Percentiles rank a stretch among this genome's conserved stretches.
These are phyloP conservation scores for Oreochromis mossambicus DNA, from an alignment of 2,797 vertebrate species.

Conservation along the genomic window DNA sequence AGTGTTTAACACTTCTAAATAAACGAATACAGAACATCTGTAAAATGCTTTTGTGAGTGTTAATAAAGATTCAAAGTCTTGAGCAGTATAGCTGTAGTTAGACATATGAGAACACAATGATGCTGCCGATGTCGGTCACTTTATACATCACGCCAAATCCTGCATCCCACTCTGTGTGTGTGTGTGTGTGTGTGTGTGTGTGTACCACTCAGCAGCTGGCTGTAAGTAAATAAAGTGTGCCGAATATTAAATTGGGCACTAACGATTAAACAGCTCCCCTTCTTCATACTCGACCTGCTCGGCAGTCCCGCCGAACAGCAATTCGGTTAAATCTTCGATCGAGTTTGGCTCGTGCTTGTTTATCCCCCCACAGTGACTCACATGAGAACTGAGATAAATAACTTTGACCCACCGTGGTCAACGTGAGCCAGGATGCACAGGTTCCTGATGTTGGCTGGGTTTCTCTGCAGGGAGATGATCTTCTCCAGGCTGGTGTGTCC, in stretches of 20 bases:
- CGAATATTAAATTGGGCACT: background rate
- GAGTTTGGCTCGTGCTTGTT: background rate
- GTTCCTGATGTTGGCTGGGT: conserved; percentile 85
- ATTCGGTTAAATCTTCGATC: background rate
- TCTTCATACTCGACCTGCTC: fast-evolving
- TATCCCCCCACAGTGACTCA: fast-evolving
- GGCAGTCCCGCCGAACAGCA: background rate
- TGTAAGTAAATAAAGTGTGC: fast-evolving
- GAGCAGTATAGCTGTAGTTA: fast-evolving
- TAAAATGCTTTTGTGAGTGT: background rate
- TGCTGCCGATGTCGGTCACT: background rate
- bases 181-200: background rate
- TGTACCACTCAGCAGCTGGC: background rate
- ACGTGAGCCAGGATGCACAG: conserved; percentile 94
- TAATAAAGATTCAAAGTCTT: background rate
- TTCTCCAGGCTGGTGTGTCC: conserved; percentile 77
- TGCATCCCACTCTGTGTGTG: background rate
- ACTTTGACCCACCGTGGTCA: conserved; percentile 84
- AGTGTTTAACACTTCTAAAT: background rate
- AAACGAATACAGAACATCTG: fast-evolving
- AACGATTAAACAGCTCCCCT: fast-evolving
- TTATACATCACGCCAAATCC: background rate
- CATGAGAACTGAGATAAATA: background rate
- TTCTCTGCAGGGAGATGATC: conserved; percentile 83
- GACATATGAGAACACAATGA: background rate